Evolutionary conservation across 2,113 vertebrate genomes (phyloP), one percentile per base, ranked within the genome.

Genomic region (Arizona elegans): DNA sequence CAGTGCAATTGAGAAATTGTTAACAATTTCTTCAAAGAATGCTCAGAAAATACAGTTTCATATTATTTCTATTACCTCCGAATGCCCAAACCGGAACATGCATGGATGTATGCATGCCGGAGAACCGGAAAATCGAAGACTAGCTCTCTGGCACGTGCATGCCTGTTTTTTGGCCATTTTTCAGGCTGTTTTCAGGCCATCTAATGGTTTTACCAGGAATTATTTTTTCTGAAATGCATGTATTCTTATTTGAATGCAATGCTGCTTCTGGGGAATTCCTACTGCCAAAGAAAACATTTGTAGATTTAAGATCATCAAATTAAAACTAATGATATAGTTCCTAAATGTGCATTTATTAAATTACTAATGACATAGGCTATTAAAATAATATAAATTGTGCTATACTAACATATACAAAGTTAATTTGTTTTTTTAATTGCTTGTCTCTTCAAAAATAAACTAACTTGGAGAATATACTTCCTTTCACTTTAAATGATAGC

Each of bases 191-290:
- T 47, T 47, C 43, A 47, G 43, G 43, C 43, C 43, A 47, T n/a
- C 33, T 17, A 21, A 29, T 33, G 33, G 47, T 19, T 29, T 85
- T 55, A 58, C 54, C 81, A 24, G 1, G 50, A 81, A 65, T 52
- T 54, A 81, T 47, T 43, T 3, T 86, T 17, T 24, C 8, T 86
- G 8, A 5, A 47, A 11, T 47, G 15, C 9, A 11, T 54, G 0
- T 11, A 13, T 47, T 86, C 52, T 55, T 56, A 86, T 59, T 54
- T 91, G 54, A 86, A 29, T 50, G 5, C 93, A 92, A 93, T 95
- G 91, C 29, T 19, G 47, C 86, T 33, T 91, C 29, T 21, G 95
- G 93, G 26, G 93, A 95, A 94, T 95, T 96, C 95, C 94, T 29
- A 0, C 91, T 0, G 87, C 92, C 94, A 94, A 53, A 87, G 17